Percentiles rank a stretch among this genome's conserved stretches.
phyloP scores from a whole-genome alignment of 2,113 vertebrate genomes.

The Columba livia region DNA sequence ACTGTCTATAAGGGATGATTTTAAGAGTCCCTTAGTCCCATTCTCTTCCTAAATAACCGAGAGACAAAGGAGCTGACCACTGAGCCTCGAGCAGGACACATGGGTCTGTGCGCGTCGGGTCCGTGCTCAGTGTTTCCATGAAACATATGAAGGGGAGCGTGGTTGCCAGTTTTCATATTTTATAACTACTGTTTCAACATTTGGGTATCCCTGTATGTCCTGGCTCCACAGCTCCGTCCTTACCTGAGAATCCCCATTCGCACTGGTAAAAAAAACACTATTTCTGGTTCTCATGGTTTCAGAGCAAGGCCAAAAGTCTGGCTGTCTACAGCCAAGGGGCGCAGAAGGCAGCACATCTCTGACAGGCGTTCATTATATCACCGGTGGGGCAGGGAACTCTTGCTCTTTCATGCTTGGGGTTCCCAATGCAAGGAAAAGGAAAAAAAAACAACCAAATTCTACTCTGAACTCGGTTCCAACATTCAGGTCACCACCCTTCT shows the following conservation, averaged over 20 bases:
- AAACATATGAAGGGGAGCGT: neutral
- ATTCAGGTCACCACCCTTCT: slow-evolving; percentile 58
- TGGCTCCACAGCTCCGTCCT: neutral
- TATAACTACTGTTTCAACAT: neutral
- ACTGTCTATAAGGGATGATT: neutral
- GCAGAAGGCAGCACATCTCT: neutral
- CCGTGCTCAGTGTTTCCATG: neutral
- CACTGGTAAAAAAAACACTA: neutral
- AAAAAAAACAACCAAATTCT: neutral
- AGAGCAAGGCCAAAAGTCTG: neutral
- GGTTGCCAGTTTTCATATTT: neutral
- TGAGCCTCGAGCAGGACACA: neutral
- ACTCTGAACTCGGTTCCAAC: slow-evolving; percentile 39
- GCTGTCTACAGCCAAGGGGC: neutral
- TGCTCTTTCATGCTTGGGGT: neutral
- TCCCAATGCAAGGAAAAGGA: neutral
- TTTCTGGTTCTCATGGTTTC: neutral
- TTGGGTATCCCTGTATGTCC: neutral
- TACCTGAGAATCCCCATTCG: neutral
- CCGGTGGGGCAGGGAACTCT: neutral
- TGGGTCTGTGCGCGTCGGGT: rapidly evolving
- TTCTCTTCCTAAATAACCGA: neutral
- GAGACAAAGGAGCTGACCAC: neutral
- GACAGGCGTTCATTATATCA: neutral
- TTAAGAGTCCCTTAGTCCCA: neutral